Percentiles rank a stretch among this genome's conserved stretches.
Evolutionary conservation across 1,140 invertebrate species (phyloP).

Genomic region (Eriocheir sinensis): DNA sequence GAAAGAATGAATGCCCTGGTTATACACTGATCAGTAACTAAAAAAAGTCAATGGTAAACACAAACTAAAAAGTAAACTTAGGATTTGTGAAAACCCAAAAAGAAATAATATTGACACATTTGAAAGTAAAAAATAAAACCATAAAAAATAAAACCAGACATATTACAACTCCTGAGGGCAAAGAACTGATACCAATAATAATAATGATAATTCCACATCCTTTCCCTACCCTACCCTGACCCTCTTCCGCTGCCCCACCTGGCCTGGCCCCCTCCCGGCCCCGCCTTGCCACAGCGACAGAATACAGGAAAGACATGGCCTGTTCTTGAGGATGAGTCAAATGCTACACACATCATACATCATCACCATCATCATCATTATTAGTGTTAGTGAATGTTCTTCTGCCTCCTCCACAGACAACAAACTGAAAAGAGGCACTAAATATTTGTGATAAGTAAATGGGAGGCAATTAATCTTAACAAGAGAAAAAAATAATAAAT

Average conservation of each 20-base stretch:
- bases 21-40: background rate
- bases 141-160: background rate
- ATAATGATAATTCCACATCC: background rate
- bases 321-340: background rate
- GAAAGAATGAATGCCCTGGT: background rate
- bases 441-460: too few species aligned
- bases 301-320: conserved; percentile 12
- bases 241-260: background rate
- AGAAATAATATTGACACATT: background rate
- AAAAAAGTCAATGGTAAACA: background rate
- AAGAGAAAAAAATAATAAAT: too few species aligned
- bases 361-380: conserved; percentile 9
- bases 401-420: conserved; percentile 6
- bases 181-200: background rate
- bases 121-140: background rate
- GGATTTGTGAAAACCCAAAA: too few species aligned
- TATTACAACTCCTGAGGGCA: too few species aligned
- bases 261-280: background rate
- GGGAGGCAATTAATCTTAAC: background rate
- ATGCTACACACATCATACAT: background rate
- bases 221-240: background rate
- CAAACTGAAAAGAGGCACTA: conserved; percentile 3
- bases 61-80: background rate
- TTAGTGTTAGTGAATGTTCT: background rate
- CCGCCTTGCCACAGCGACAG: background rate